Percentiles rank a stretch among this genome's conserved stretches.
Evolutionary conservation across 2,797 vertebrate species (phyloP).

Genomic region (Morus bassanus): DNA sequence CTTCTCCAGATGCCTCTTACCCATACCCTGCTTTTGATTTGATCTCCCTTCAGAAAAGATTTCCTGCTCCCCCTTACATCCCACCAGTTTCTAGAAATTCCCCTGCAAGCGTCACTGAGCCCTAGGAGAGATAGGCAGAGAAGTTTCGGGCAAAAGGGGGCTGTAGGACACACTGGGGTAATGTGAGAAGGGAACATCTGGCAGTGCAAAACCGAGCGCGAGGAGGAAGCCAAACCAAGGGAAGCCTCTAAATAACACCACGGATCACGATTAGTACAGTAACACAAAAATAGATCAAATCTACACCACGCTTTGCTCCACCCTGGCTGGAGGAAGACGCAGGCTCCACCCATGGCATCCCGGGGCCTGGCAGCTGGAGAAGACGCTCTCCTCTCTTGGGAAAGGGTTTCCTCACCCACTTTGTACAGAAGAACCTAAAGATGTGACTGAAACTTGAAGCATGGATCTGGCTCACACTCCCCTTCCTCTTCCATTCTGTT

Average conservation of each 20-base stretch:
- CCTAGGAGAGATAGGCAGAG: background rate
- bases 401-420: background rate
- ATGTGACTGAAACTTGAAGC: background rate
- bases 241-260: background rate
- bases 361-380: background rate
- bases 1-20: background rate
- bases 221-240: background rate
- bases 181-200: background rate
- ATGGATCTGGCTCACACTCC: background rate
- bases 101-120: accelerated
- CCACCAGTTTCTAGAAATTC: background rate
- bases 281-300: background rate
- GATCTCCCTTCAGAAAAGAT: background rate
- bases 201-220: accelerated
- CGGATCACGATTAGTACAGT: background rate
- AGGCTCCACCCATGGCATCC: background rate
- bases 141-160: accelerated
- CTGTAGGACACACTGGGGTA: background rate
- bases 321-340: background rate
- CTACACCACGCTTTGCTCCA: background rate
- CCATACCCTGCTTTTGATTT: background rate
- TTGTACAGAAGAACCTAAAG: background rate
- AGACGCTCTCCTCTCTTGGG: background rate
- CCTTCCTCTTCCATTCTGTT: background rate
- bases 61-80: background rate